Evolutionary conservation across 2,113 vertebrate genomes (phyloP).

Genomic region (Prunella himalayana): DNA sequence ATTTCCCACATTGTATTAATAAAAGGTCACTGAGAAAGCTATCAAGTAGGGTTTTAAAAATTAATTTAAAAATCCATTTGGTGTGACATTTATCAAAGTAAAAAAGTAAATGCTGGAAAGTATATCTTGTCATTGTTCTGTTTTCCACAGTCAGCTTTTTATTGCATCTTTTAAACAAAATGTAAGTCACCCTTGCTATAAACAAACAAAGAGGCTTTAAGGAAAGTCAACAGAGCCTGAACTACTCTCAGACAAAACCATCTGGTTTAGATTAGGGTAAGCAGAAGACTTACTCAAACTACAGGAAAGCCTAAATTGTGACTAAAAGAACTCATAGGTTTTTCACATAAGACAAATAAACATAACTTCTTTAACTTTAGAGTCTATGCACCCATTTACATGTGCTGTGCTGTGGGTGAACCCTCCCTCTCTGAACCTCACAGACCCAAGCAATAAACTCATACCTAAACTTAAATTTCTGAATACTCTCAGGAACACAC

Average conservation of each 20-base stretch:
- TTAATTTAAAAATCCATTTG: conserved; percentile 38
- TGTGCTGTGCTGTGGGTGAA: background rate
- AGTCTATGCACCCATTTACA: background rate
- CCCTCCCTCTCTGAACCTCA: background rate
- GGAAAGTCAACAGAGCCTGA: conserved; percentile 1
- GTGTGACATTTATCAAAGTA: conserved; percentile 38
- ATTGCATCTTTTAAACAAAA: conserved; percentile 26
- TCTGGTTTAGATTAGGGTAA: conserved; percentile 6
- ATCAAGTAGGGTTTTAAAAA: conserved; percentile 31
- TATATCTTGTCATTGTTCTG: background rate
- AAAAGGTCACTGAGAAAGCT: conserved; percentile 51
- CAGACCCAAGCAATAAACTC: background rate
- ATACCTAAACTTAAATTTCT: background rate
- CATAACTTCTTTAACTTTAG: background rate
- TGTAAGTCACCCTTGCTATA: background rate
- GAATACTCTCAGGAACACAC: background rate
- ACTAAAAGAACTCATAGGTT: background rate
- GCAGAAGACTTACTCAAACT: background rate
- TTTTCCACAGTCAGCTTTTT: conserved; percentile 27
- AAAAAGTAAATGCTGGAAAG: conserved; percentile 14
- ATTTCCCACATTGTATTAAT: conserved; percentile 37
- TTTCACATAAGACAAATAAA: background rate
- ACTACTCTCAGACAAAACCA: background rate
- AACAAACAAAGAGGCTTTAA: conserved; percentile 28
- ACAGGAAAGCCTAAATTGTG: background rate